These are phyloP conservation scores for Synanthedon myopaeformis DNA, from an alignment of 2,888 invertebrate species.

Conservation along the genomic window DNA sequence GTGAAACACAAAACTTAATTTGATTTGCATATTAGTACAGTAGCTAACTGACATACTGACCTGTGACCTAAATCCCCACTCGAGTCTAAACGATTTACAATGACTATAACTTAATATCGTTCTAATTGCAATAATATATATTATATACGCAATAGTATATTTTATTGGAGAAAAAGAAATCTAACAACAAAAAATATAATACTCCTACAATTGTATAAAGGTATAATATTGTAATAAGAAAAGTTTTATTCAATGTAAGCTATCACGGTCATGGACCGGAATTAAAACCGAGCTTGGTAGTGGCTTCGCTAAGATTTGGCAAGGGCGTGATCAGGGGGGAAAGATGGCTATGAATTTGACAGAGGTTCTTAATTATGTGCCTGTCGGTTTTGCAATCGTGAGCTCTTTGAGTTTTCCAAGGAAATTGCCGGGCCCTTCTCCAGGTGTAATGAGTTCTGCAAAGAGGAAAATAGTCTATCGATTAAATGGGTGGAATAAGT, in stretches of 20 bases:
- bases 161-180: not conserved
- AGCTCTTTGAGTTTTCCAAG: constrained; percentile 30
- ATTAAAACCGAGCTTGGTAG: too few relatives aligned
- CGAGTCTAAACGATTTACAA: too few relatives aligned
- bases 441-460: constrained; percentile 35
- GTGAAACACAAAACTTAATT: constrained; percentile 29
- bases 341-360: constrained; percentile 56
- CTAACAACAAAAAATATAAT: too few relatives aligned
- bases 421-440: constrained; percentile 42
- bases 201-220: too few relatives aligned
- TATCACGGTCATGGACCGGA: too few relatives aligned
- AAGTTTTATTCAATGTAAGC: too few relatives aligned
- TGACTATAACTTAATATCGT: not conserved
- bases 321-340: constrained; percentile 21
- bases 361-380: constrained; percentile 57
- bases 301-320: constrained; percentile 19
- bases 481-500: not conserved
- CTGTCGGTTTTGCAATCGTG: constrained; percentile 25
- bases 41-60: constrained; percentile 18
- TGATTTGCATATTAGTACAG: constrained; percentile 28
- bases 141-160: not conserved
- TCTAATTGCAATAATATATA: not conserved
- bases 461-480: constrained; percentile 24
- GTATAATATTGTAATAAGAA: too few relatives aligned
- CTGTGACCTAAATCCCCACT: constrained; percentile 9